Evolutionary conservation across 2,888 invertebrate species (phyloP).

Genomic region (Griposia aprilina): DNA sequence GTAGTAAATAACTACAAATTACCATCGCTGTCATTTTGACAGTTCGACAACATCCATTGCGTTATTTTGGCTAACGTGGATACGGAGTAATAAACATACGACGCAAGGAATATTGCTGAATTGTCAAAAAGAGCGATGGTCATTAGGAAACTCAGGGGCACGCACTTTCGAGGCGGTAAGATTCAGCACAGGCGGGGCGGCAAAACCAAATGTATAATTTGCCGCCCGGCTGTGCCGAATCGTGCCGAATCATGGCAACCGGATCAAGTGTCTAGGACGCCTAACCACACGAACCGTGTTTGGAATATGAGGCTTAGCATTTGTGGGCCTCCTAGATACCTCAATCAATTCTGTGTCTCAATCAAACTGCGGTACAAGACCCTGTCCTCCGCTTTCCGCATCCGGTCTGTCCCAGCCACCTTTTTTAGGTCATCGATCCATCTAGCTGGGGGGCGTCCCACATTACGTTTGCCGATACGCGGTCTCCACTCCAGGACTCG

Average conservation of each 20-base stretch:
- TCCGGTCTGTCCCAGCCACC: background rate
- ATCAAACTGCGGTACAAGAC: background rate
- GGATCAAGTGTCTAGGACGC: background rate
- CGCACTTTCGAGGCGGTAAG: background rate
- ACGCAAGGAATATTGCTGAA: background rate
- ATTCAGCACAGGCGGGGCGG: background rate
- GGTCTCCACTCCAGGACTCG: background rate
- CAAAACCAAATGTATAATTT: background rate
- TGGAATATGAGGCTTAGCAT: background rate
- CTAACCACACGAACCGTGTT: background rate
- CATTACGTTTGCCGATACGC: background rate
- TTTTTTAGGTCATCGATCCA: background rate
- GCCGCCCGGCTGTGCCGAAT: background rate
- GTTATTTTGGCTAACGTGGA: background rate
- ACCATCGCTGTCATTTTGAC: constrained; percentile 2
- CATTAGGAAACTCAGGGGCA: no score
- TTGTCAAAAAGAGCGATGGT: background rate
- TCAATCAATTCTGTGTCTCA: background rate
- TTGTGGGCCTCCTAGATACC: background rate
- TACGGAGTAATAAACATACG: background rate
- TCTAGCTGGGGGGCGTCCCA: background rate
- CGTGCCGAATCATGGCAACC: background rate
- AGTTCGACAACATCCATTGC: background rate
- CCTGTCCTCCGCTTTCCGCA: background rate
- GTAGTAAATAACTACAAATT: background rate